Base-by-base conservation (phyloP, 2,888 invertebrate species). In the Psococerastis gibbosa region DNA sequence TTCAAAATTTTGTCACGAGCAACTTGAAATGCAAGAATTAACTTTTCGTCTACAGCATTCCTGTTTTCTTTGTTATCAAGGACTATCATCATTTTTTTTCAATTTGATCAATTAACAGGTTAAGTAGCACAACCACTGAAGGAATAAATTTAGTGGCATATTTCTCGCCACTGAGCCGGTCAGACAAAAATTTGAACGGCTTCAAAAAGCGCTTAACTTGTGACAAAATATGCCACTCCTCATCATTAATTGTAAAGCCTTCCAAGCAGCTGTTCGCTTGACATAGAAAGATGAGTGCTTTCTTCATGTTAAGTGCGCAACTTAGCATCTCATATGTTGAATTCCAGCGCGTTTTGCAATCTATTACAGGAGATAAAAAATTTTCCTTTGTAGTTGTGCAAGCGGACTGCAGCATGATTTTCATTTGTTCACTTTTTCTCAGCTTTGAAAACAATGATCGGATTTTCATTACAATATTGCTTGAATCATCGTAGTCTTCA, bases 1-100 rank as follows among this genome's bases (percentile, higher is more conserved):
- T 53, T 50, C 3, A 53, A 23, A 16, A 54, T 48, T 49, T 52
- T 52, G 41, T 50, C 48, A 27, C 50, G 33, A 15, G 49, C 49
- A 32, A 45, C 48, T 46, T 49, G 49, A 42, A 48, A 48, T 23
- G 43, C 49, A n/a, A 47, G 27, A 31, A 54, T 43, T 3, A 53
- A 42, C 20, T 35, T 44, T 43, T 48, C 48, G 33, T 54, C 52
- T 11, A 49, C 41, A 35, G 44, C 42, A 42, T 32, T 38, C 32
- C 49, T 35, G 45, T 51, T 35, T 33, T 16, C 11, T 45, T 51
- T 51, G 22, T 47, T 44, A 41, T 47, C 49, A 13, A 51, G 41
- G 31, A 49, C 20, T 22, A 34, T 41, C 9, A 17, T 35, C 16
- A 48, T 32, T n/a, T 18, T 23, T 33, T 38, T 48, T 51, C 51